Evolutionary conservation across 2,888 invertebrate species (phyloP).

Genomic region (Leptarthrus brevirostris): DNA sequence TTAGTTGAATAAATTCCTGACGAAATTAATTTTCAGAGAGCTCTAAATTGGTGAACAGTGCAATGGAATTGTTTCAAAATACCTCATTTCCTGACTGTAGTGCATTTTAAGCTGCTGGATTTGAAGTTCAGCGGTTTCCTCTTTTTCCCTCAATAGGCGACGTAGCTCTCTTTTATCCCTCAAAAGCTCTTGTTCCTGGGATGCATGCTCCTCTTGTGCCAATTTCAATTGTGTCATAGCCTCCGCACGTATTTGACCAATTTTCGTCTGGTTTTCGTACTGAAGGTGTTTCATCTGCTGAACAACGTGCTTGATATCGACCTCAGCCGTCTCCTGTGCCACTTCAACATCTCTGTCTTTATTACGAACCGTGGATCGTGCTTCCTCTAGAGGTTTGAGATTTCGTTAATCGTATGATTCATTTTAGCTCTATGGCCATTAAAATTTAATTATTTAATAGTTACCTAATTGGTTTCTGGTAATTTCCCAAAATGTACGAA

Average conservation of each 20-base stretch:
- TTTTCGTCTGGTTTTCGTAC: constrained; percentile 89
- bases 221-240: constrained; percentile 83
- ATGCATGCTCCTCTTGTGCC: constrained; percentile 84
- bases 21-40: too few species aligned
- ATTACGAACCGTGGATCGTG: constrained; percentile 70
- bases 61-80: too few species aligned
- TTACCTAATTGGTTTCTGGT: constrained; percentile 90
- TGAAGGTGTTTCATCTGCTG: constrained; percentile 94
- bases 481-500: constrained; percentile 96
- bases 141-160: constrained; percentile 69
- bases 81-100: constrained; percentile 62
- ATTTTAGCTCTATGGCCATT: too few species aligned
- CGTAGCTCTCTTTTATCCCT: constrained; percentile 70
- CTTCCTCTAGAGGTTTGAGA: constrained; percentile 61
- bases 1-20: too few species aligned
- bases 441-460: constrained; percentile 43
- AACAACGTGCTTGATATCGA: constrained; percentile 87
- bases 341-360: constrained; percentile 91
- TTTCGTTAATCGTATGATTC: not conserved
- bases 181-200: constrained; percentile 80
- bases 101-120: constrained; percentile 63
- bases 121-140: constrained; percentile 65
- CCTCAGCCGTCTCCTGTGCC: constrained; percentile 86
- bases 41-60: too few species aligned
- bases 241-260: constrained; percentile 87